Evolutionary conservation across 2,888 invertebrate genomes (phyloP).

Genomic region (Xanthorhoe spadicearia): DNA sequence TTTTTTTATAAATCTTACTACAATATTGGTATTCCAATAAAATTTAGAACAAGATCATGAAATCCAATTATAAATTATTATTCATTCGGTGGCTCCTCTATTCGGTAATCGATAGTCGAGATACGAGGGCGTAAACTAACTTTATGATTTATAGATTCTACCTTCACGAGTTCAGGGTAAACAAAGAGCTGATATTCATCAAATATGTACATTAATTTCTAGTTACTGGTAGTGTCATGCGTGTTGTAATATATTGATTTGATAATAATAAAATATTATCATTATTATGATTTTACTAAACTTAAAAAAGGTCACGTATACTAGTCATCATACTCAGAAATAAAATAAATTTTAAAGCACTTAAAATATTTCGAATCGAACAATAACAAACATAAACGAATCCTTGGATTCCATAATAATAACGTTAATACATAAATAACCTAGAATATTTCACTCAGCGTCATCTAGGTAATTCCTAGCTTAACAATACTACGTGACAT

Average conservation of each 20-base stretch:
- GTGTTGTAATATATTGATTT: background rate
- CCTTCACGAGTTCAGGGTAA: conserved; percentile 50
- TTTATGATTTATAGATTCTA: conserved; percentile 61
- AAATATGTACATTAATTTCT: conserved; percentile 35
- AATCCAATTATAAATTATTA: conserved; percentile 23
- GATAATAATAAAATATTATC: background rate
- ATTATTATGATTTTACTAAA: too few species aligned
- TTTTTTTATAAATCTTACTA: too few species aligned
- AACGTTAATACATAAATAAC: too few species aligned
- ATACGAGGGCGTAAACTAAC: conserved; percentile 56
- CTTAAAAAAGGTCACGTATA: too few species aligned
- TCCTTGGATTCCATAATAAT: background rate
- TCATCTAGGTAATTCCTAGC: too few species aligned
- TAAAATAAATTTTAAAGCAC: background rate
- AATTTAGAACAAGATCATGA: background rate
- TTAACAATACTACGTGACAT: too few species aligned
- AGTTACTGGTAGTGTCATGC: conserved; percentile 20
- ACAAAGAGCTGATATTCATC: conserved; percentile 50
- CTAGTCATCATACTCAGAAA: too few species aligned
- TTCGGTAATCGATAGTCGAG: conserved; percentile 53
- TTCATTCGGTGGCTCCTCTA: conserved; percentile 40
- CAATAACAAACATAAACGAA: background rate
- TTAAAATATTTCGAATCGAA: background rate
- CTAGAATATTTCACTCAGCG: too few species aligned
- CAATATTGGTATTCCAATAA: background rate